Percentiles rank a stretch among this genome's conserved stretches.
These are phyloP conservation scores for Schrankia costaestrigalis DNA, from an alignment of 2,888 invertebrate species.

Conservation along the genomic window DNA sequence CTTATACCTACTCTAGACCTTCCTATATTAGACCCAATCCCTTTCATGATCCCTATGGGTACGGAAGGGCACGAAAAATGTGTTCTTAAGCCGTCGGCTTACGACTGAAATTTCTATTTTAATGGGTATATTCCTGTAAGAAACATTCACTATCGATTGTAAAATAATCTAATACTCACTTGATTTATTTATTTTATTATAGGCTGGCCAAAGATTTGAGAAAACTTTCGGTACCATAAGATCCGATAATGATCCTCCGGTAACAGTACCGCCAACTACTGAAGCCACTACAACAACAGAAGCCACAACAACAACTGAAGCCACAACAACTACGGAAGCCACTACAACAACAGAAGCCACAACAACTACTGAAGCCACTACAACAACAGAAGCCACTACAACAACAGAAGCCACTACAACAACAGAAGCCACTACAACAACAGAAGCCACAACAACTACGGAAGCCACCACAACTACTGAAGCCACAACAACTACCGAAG, in stretches of 20 bases:
- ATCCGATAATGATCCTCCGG: background rate
- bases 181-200: too few relatives aligned
- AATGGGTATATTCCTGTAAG: too few relatives aligned
- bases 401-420: background rate
- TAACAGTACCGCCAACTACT: background rate
- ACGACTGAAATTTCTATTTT: too few relatives aligned
- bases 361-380: background rate
- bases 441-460: background rate
- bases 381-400: background rate
- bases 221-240: constrained; percentile 48
- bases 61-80: too few relatives aligned
- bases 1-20: too few relatives aligned
- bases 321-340: background rate
- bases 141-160: too few relatives aligned
- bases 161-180: too few relatives aligned
- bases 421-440: background rate
- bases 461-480: background rate
- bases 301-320: too few relatives aligned
- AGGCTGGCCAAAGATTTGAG: constrained; percentile 80
- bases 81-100: too few relatives aligned
- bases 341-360: background rate
- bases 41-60: too few relatives aligned
- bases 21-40: too few relatives aligned
- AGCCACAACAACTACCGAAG: background rate
- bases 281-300: background rate